phyloP scores from a whole-genome alignment of 1,140 invertebrate genomes.

The Micrasema longulum region DNA sequence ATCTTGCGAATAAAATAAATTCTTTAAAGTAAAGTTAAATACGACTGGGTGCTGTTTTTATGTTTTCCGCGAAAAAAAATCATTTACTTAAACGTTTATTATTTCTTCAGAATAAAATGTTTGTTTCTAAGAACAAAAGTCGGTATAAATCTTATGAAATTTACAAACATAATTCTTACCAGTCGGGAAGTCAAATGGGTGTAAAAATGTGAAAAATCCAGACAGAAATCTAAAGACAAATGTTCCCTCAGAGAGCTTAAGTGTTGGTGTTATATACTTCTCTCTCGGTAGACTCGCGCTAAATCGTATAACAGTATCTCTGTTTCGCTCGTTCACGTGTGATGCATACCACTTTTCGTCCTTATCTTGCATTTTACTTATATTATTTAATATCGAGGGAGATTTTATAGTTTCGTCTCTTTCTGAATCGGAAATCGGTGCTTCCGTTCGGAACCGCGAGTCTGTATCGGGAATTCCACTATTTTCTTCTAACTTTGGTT shows the following conservation, averaged over 20 bases:
- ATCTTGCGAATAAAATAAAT: not conserved
- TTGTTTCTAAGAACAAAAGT: no score
- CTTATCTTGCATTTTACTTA: constrained; percentile 32
- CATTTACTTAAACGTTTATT: no score
- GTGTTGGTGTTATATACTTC: constrained; percentile 46
- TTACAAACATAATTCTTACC: constrained; percentile 39
- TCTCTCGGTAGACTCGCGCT: constrained; percentile 43
- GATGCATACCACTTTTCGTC: constrained; percentile 49
- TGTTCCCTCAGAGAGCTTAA: constrained; percentile 47
- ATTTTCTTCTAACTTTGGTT: constrained; percentile 5
- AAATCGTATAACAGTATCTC: constrained; percentile 50
- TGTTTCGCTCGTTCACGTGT: constrained; percentile 39
- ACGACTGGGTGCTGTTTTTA: not conserved
- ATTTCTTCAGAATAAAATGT: not conserved
- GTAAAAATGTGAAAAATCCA: constrained; percentile 49
- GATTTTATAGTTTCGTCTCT: constrained; percentile 16
- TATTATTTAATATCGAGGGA: constrained; percentile 19
- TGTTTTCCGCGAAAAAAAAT: no score
- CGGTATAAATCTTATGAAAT: not conserved
- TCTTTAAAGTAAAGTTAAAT: not conserved
- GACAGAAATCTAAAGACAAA: constrained; percentile 53
- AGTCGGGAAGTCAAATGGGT: constrained; percentile 53
- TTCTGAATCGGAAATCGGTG: constrained; percentile 6
- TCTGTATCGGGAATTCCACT: constrained; percentile 11
- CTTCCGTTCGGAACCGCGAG: constrained; percentile 4